Evolutionary conservation across 2,113 vertebrate species (phyloP).

Genomic region (Bufo gargarizans): DNA sequence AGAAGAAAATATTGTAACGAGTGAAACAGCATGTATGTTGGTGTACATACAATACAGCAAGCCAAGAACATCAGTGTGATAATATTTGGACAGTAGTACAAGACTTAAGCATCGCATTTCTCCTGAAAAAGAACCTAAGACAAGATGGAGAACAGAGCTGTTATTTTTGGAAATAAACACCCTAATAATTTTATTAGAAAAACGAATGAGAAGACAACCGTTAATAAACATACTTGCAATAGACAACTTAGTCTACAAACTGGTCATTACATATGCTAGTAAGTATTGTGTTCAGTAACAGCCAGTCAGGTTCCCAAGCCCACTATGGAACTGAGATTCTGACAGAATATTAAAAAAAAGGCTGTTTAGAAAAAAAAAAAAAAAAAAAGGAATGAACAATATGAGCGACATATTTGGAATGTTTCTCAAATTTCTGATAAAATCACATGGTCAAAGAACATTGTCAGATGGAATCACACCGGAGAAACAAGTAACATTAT

Average conservation of each 20-base stretch:
- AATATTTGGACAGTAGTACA: background rate
- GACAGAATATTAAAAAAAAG: background rate
- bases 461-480: slow-evolving; percentile 6
- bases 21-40: background rate
- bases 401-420: background rate
- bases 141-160: background rate
- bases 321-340: background rate
- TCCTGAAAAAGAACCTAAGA: background rate
- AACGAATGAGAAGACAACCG: background rate
- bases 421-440: background rate
- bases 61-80: background rate
- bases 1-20: background rate
- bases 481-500: background rate
- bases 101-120: background rate
- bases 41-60: background rate
- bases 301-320: background rate
- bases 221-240: background rate
- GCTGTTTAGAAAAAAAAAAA: background rate
- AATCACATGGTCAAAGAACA: background rate
- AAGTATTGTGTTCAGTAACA: background rate
- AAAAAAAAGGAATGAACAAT: background rate
- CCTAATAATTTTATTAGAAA: background rate
- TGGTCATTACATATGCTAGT: background rate
- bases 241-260: background rate
- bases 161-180: background rate